Evolutionary conservation across 2,888 invertebrate species (phyloP).

Genomic region (Drosophila bunnanda): DNA sequence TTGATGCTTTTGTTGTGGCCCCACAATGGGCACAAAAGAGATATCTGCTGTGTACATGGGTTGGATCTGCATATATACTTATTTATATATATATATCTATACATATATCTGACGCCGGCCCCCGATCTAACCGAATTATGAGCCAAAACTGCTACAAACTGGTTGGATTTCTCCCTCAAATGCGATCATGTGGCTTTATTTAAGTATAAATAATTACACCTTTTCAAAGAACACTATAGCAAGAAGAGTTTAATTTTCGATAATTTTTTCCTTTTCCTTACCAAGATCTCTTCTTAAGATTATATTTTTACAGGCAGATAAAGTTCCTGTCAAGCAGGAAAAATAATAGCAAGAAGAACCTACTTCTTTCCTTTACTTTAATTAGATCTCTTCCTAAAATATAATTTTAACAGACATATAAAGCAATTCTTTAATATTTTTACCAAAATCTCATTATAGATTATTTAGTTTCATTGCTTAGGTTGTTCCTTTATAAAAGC

Average conservation of each 20-base stretch:
- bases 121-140: constrained; percentile 36
- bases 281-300: neutral
- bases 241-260: no score
- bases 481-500: no score
- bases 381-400: neutral
- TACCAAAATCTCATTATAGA: no score
- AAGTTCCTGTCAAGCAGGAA: neutral
- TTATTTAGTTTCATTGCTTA: no score
- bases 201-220: neutral
- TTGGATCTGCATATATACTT: neutral
- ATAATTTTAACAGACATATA: neutral
- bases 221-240: neutral
- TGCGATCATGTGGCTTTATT: constrained; percentile 17
- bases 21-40: constrained; percentile 51
- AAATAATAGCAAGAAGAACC: neutral
- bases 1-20: constrained; percentile 53
- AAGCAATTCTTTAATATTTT: no score
- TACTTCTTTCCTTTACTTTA: neutral
- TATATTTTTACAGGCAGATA: neutral
- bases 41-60: constrained; percentile 1
- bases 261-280: neutral
- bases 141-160: constrained; percentile 26
- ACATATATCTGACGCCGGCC: constrained; percentile 8
- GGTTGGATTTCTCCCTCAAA: constrained; percentile 11
- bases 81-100: neutral